Evolutionary conservation across 2,888 invertebrate genomes (phyloP), one percentile per base, ranked within the genome.

Genomic region (Noctua comes): DNA sequence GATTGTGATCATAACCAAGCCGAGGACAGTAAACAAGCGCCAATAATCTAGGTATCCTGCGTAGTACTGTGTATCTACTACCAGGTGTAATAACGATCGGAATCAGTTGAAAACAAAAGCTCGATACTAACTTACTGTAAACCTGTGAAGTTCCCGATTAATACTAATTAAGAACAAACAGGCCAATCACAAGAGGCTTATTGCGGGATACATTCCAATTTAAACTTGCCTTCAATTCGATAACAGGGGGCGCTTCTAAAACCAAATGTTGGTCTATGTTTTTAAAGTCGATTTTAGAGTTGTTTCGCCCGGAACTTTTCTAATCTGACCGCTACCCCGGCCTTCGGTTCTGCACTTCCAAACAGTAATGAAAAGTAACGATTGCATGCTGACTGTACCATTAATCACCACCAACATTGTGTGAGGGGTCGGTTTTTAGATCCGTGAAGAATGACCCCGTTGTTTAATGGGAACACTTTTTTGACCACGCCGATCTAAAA

Each of bases 331-430:
- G 92, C 94, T 92, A 75, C 92, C 90, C 93, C 91, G 91, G 94
- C 93, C 92, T 94, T 94, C 92, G 93, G 95, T 93, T 93, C 93
- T 95, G 96, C 95, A 96, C 96, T 96, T 96, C 94, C 93, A 92
- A 94, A 94, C 96, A 93, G 95, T 97, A 97, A 97, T 97, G 96
- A 96, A 96, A 97, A 97, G 95, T 96, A 97, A 97, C 96, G 96
- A 96, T 96, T 95, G 95, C 95, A 96, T 96, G 95, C 93, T 92
- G 93, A 94, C 94, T 95, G 92, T 90, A 89, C 94, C 96, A 96
- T 97, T 96, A 96, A 96, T 97, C 96, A 96, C 95, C 89, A 87
- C 90, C 91, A 91, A 91, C 90, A 84, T 86, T 80, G 83, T 89
- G 83, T 84, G 82, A 82, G 80, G 62, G 86, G 91, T 91, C 80